phyloP scores from a whole-genome alignment of 1,140 invertebrate genomes.

The Caenorhabditis remanei region DNA sequence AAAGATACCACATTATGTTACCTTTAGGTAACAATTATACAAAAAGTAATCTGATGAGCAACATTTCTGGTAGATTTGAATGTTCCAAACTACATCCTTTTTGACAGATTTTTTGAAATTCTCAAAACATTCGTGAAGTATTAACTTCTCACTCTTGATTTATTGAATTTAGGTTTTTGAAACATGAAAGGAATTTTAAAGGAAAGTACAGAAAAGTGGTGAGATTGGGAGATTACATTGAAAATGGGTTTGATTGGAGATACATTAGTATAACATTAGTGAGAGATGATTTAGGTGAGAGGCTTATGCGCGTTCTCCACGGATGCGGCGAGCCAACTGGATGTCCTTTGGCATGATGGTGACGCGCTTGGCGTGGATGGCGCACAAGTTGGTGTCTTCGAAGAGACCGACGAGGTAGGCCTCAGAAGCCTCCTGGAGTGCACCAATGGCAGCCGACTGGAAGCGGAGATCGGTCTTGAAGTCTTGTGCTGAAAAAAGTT shows the following conservation, averaged over 20 bases:
- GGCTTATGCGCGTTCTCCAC: constrained; percentile 82
- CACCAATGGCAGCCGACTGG: constrained; percentile 86
- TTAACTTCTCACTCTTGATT: too few relatives aligned
- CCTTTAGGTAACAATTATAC: too few relatives aligned
- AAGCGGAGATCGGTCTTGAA: constrained; percentile 85
- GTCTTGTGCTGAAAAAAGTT: constrained; percentile 82
- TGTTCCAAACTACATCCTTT: too few relatives aligned
- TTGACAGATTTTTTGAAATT: too few relatives aligned
- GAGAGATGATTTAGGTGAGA: not conserved
- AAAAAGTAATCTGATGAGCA: too few relatives aligned
- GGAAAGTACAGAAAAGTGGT: not conserved
- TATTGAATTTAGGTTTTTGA: too few relatives aligned
- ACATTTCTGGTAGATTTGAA: too few relatives aligned
- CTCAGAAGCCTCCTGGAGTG: constrained; percentile 88
- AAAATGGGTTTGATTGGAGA: not conserved
- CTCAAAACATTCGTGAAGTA: too few relatives aligned
- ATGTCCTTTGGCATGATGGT: constrained; percentile 97
- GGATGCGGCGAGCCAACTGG: constrained; percentile 86
- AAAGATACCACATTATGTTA: too few relatives aligned
- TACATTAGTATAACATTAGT: not conserved
- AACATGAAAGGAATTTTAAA: too few relatives aligned
- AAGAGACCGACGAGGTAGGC: constrained; percentile 88
- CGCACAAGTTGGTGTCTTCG: constrained; percentile 93
- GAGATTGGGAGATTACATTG: not conserved
- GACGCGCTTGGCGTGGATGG: constrained; percentile 92